Evolutionary conservation across 2,888 invertebrate genomes (phyloP).

Genomic region (Incurvaria masculella): DNA sequence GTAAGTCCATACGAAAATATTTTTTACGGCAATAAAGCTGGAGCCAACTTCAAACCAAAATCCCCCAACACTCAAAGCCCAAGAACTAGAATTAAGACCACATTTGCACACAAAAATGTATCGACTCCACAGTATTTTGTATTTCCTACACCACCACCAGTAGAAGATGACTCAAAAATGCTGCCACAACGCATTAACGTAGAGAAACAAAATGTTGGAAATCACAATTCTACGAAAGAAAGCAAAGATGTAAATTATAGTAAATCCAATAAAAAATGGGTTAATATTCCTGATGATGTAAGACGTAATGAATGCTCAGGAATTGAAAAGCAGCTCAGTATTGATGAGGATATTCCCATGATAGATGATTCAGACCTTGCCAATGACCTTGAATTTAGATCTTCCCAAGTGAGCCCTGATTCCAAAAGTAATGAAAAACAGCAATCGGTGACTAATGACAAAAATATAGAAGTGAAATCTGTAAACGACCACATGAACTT

Average conservation of each 20-base stretch:
- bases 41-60: constrained; percentile 39
- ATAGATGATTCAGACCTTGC: constrained; percentile 45
- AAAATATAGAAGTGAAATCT: constrained; percentile 10
- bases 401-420: constrained; percentile 29
- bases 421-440: constrained; percentile 19
- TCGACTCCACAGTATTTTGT: constrained; percentile 48
- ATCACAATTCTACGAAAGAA: constrained; percentile 1
- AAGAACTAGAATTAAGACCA: constrained; percentile 60
- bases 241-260: background rate
- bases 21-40: constrained; percentile 28
- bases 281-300: constrained; percentile 6
- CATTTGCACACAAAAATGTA: constrained; percentile 50
- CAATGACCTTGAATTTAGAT: constrained; percentile 45
- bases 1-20: constrained; percentile 64
- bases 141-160: constrained; percentile 42
- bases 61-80: constrained; percentile 54
- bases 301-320: constrained; percentile 26
- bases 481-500: constrained; percentile 41
- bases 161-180: constrained; percentile 25
- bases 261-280: constrained; percentile 7
- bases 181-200: constrained; percentile 25
- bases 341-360: constrained; percentile 54
- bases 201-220: background rate
- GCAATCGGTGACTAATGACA: background rate
- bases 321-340: constrained; percentile 48